These are phyloP conservation scores for Lepus oiostolus DNA, from an alignment of 2,797 vertebrate species.

Conservation along the genomic window DNA sequence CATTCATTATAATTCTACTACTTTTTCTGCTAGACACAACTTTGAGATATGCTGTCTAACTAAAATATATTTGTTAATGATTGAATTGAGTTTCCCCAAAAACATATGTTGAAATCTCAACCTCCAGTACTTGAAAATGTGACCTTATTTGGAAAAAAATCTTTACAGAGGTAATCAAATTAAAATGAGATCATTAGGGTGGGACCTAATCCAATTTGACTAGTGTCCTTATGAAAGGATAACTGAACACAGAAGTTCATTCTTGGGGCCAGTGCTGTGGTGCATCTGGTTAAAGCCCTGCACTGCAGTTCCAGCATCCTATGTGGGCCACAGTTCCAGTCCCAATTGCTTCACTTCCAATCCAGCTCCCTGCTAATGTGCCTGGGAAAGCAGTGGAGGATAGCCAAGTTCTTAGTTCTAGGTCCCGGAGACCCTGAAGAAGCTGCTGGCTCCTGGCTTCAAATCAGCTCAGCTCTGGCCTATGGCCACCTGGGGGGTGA, in stretches of 20 bases:
- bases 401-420: no score
- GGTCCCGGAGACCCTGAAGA: no score
- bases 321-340: no score
- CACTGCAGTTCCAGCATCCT: no score
- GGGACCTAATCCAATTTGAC: background rate
- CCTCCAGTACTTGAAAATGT: background rate
- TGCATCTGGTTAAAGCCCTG: no score
- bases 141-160: background rate
- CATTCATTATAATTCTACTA: background rate
- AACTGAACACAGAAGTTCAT: background rate
- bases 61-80: background rate
- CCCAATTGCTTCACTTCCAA: no score
- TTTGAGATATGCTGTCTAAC: background rate
- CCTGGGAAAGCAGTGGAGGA: no score
- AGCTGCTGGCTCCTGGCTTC: no score
- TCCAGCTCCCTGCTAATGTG: no score
- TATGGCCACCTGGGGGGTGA: no score
- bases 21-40: background rate
- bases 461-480: no score
- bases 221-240: background rate
- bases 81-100: background rate
- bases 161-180: constrained; percentile 9
- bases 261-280: background rate
- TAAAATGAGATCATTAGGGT: background rate
- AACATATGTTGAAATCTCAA: background rate